Conservation (phyloP, 2,113 vertebrate species). For the Camelus bactrianus region DNA sequence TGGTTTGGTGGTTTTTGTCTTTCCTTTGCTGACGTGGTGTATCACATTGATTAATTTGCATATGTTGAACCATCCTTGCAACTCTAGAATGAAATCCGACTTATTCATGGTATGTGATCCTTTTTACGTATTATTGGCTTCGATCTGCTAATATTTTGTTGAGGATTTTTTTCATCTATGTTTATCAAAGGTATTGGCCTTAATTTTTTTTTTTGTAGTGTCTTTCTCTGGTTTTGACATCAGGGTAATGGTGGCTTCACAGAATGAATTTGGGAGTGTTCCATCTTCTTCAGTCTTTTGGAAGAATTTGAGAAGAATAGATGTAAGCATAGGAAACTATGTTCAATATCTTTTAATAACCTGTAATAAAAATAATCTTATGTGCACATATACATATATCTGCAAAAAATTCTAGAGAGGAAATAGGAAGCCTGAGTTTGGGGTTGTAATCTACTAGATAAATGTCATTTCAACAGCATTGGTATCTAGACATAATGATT, state of each 20-base stretch:
- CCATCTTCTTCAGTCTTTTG: not conserved
- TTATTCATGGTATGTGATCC: not conserved
- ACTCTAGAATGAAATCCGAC: not conserved
- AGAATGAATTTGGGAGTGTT: not conserved
- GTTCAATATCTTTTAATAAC: not conserved
- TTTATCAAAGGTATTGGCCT: not conserved
- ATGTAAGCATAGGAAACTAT: not conserved
- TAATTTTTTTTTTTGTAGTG: not conserved
- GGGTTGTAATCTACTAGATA: constrained; percentile 22
- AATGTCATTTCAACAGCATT: constrained; percentile 53
- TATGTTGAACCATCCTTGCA: not conserved
- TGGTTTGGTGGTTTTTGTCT: not conserved
- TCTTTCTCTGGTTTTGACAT: not conserved
- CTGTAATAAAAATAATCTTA: not conserved
- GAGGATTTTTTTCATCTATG: not conserved
- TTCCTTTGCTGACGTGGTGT: not conserved
- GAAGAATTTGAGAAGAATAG: not conserved
- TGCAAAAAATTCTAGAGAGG: constrained; percentile 17
- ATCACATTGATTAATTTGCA: not conserved
- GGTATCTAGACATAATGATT: constrained; percentile 59
- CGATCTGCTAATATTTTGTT: not conserved
- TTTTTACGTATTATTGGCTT: not conserved
- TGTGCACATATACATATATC: not conserved
- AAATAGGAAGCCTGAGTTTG: not conserved
- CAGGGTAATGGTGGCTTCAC: not conserved